Evolutionary conservation across 1,140 invertebrate genomes (phyloP).

Genomic region (Aphaenogaster ashmeadi): DNA sequence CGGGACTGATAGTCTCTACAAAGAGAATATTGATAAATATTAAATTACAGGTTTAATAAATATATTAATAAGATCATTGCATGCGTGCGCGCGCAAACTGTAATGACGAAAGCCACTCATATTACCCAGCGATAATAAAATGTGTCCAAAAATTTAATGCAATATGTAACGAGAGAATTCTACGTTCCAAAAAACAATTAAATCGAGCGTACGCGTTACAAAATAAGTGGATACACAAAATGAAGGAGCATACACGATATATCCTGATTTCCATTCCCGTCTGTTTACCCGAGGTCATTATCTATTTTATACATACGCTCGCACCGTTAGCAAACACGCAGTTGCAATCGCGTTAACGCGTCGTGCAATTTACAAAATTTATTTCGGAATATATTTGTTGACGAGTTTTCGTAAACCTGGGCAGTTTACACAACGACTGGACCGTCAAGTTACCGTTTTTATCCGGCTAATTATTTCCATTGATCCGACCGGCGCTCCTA

Average conservation of each 20-base stretch:
- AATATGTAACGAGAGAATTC: background rate
- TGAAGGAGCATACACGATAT: background rate
- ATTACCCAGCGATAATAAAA: background rate
- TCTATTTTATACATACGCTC: slow-evolving; percentile 41
- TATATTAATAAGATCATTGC: slow-evolving; percentile 10
- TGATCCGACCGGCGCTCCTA: slow-evolving; percentile 22
- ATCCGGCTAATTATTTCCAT: slow-evolving; percentile 63
- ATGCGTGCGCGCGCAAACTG: no score
- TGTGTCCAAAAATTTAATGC: background rate
- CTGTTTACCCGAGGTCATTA: slow-evolving; percentile 36
- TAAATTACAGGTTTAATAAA: slow-evolving; percentile 38
- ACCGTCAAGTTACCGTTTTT: slow-evolving; percentile 59
- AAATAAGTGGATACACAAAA: background rate
- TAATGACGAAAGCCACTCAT: background rate
- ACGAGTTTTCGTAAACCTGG: slow-evolving; percentile 41
- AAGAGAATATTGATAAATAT: slow-evolving; percentile 41
- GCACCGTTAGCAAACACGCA: slow-evolving; percentile 26
- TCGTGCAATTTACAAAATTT: slow-evolving; percentile 60
- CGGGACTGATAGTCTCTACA: slow-evolving; percentile 18
- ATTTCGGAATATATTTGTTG: slow-evolving; percentile 51
- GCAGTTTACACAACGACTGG: slow-evolving; percentile 33
- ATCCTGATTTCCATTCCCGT: slow-evolving; percentile 22
- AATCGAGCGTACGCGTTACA: background rate
- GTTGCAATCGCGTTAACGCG: slow-evolving; percentile 53
- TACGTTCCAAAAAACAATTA: background rate